Base-by-base conservation (phyloP, 2,888 invertebrate species). In the Agrotis exclamationis region DNA sequence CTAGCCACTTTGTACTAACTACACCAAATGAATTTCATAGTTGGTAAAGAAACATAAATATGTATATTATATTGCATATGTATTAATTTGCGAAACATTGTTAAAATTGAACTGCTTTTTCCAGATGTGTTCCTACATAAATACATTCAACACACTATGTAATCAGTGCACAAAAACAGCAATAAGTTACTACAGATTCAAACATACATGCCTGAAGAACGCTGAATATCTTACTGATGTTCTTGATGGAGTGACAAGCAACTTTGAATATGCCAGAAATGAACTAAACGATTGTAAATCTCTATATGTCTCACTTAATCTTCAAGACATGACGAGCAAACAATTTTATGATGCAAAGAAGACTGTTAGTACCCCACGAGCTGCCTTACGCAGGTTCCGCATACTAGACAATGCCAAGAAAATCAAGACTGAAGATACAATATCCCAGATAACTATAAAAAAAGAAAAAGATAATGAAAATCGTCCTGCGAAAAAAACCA, bases 181-280 rank as follows among this genome's bases (percentile, higher is more conserved):
- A 7, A 82, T 92, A 57, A 89, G 71, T 50, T 87, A 88, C 66
- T 94, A 92, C 59, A 91, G 81, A 59, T 95, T 94, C 69, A 88
- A 91, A 20, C 86, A 86, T 69, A 85, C 63, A 7, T 79, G 88
- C 22, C 85, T 88, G 66, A 81, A 80, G 28, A 94, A 93, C 74
- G 77, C 85, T 18, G 79, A 84, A 28, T 71, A 85, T 18, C 76
- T 94, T 0, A 86, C 75, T 3, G 88, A 88, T 57, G 76, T 87
- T 16, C 16, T 95, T 0, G 85, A 87, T 56, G 82, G 83, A 3
- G 72, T 95, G 0, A 70, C 80, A 5, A 83, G 84, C 63, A 88
- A 86, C 64, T 74, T 93, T 50, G 83, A 89, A 22, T 82, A 85
- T 51, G 83, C 81, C 3, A 63, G 84, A 28, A 72, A 84, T 24